Evolutionary conservation across 2,888 invertebrate species (phyloP).

Genomic region (Limnephilus rhombicus): DNA sequence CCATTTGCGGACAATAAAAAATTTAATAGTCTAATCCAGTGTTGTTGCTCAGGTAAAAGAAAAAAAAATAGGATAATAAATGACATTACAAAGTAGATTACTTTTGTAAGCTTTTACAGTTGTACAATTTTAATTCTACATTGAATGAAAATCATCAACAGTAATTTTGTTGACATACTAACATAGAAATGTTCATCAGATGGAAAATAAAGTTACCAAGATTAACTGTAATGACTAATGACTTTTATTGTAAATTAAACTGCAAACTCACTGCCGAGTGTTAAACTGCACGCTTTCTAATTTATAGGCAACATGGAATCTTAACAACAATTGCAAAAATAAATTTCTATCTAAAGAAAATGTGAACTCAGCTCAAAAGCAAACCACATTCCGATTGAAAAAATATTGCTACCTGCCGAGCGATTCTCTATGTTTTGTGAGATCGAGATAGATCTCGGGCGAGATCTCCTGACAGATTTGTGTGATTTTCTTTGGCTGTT

Average conservation of each 20-base stretch:
- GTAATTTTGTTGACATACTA: neutral
- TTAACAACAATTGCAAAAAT: neutral
- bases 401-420: neutral
- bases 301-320: neutral
- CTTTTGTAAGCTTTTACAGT: neutral
- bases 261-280: neutral
- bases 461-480: too few relatives aligned
- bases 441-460: too few relatives aligned
- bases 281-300: neutral
- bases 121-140: neutral
- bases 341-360: neutral
- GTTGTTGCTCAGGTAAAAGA: neutral
- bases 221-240: neutral
- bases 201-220: neutral
- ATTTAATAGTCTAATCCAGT: neutral
- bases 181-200: neutral
- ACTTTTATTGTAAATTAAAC: neutral
- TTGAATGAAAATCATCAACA: neutral
- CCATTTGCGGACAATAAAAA: neutral
- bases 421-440: too few relatives aligned
- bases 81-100: neutral
- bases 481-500: too few relatives aligned
- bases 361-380: neutral
- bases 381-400: neutral
- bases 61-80: neutral